A percentile compares a stretch with the other conserved stretches of the same genome.
Evolutionary conservation across 2,113 vertebrate species (phyloP).

Genomic region (Galemys pyrenaicus): DNA sequence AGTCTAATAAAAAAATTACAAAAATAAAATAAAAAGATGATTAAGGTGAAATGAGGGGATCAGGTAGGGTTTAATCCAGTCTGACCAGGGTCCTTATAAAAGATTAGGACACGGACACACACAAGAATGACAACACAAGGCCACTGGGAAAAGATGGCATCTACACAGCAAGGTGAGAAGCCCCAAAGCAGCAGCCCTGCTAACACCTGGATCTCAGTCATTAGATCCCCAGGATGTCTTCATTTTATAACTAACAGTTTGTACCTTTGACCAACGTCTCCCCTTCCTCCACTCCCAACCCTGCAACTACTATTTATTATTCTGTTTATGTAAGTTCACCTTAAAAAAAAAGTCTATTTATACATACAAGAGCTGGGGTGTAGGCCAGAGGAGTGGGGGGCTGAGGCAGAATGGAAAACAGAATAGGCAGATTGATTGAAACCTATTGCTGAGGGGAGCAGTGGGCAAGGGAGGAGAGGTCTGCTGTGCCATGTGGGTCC

Average conservation of each 20-base stretch:
- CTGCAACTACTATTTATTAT: neutral
- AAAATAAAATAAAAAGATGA: neutral
- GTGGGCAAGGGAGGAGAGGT: too few relatives aligned
- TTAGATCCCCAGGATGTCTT: neutral
- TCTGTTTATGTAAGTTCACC: neutral
- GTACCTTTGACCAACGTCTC: neutral
- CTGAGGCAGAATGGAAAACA: too few relatives aligned
- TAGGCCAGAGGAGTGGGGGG: too few relatives aligned
- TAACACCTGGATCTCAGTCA: neutral
- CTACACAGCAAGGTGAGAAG: neutral
- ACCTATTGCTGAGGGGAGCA: too few relatives aligned
- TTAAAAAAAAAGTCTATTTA: too few relatives aligned
- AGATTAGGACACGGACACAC: neutral
- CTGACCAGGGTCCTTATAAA: neutral
- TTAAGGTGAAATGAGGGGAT: neutral
- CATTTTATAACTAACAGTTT: neutral
- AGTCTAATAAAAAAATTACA: too few relatives aligned
- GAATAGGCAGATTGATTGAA: too few relatives aligned
- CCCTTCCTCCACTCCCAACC: too few relatives aligned
- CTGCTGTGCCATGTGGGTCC: too few relatives aligned
- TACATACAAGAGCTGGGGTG: too few relatives aligned
- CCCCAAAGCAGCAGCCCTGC: neutral
- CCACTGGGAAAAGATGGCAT: accelerated
- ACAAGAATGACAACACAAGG: too few relatives aligned
- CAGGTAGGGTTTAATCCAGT: neutral